Percentiles rank a stretch among this genome's conserved stretches.
These are phyloP conservation scores for Cordilura impudica DNA, from an alignment of 2,888 invertebrate species.

Conservation along the genomic window DNA sequence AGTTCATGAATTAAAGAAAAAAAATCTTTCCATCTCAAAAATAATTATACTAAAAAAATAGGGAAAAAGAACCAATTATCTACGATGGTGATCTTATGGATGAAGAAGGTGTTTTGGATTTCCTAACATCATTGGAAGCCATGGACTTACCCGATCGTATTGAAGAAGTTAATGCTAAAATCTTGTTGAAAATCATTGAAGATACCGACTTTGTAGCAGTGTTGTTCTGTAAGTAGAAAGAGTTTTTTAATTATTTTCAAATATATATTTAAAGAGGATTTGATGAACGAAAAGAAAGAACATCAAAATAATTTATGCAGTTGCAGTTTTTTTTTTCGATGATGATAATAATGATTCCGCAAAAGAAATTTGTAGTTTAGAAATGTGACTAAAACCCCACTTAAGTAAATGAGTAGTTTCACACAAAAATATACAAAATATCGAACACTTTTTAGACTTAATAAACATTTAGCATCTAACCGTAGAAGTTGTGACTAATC, in stretches of 20 bases:
- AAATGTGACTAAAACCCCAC: conserved; percentile 64
- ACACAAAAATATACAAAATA: conserved; percentile 4
- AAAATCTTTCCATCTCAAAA: not conserved
- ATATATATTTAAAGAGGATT: conserved; percentile 16
- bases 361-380: conserved; percentile 43
- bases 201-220: conserved; percentile 95
- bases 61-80: conserved; percentile 96
- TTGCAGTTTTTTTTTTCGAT: conserved; percentile 72
- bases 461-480: conserved; percentile 29
- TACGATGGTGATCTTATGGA: conserved; percentile 98
- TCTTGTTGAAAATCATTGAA: conserved; percentile 92
- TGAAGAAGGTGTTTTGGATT: conserved; percentile 94
- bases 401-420: not conserved
- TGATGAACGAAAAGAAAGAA: not conserved
- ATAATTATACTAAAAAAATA: conserved; percentile 69
- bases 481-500: conserved; percentile 72
- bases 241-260: conserved; percentile 29
- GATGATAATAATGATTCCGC: conserved; percentile 1
- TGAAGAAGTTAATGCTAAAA: conserved; percentile 95
- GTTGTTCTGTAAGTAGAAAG: conserved; percentile 91
- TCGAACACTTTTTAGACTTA: not conserved
- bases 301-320: conserved; percentile 68
- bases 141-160: conserved; percentile 97
- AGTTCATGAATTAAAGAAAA: not conserved
- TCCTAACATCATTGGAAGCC: conserved; percentile 94